These are phyloP conservation scores for Ectropis grisescens DNA, from an alignment of 1,140 invertebrate genomes.

Conservation along the genomic window DNA sequence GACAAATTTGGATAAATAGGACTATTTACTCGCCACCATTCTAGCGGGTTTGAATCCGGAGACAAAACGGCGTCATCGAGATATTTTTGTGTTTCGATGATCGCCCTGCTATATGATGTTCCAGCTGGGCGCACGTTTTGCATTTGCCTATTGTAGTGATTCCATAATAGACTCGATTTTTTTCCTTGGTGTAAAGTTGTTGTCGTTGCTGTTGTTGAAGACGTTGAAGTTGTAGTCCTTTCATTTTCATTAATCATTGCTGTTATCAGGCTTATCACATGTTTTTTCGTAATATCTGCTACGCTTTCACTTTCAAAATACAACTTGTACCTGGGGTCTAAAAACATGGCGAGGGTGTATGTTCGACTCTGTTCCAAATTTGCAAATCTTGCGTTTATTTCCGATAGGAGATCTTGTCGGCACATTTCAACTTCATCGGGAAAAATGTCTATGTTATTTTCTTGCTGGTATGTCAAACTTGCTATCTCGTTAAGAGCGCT, in stretches of 20 bases:
- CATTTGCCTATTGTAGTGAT: slow-evolving; percentile 2
- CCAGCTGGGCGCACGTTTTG: slow-evolving; percentile 1
- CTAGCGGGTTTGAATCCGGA: neutral
- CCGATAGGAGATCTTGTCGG: slow-evolving; percentile 1
- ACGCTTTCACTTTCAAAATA: slow-evolving; percentile 3
- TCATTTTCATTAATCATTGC: neutral
- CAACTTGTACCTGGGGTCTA: slow-evolving; percentile 5
- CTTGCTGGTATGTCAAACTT: too few species aligned
- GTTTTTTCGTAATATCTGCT: slow-evolving; percentile 2
- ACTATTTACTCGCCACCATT: slow-evolving; percentile 1
- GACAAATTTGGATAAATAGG: slow-evolving; percentile 1
- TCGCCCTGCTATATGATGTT: slow-evolving; percentile 1
- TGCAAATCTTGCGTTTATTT: slow-evolving; percentile 1
- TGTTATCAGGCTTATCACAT: slow-evolving; percentile 2
- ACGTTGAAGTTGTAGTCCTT: neutral
- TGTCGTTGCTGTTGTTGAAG: too few species aligned
- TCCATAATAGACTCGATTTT: neutral
- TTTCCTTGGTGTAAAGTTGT: neutral
- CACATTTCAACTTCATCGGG: slow-evolving; percentile 3
- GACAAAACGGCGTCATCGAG: neutral
- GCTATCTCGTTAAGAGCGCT: too few species aligned
- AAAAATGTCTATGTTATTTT: too few species aligned
- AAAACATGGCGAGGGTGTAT: slow-evolving; percentile 2
- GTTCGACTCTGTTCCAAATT: slow-evolving; percentile 5
- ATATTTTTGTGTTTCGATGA: slow-evolving; percentile 1